Base-by-base conservation (phyloP, 2,888 invertebrate species). In the Chaitophorus viminalis region DNA sequence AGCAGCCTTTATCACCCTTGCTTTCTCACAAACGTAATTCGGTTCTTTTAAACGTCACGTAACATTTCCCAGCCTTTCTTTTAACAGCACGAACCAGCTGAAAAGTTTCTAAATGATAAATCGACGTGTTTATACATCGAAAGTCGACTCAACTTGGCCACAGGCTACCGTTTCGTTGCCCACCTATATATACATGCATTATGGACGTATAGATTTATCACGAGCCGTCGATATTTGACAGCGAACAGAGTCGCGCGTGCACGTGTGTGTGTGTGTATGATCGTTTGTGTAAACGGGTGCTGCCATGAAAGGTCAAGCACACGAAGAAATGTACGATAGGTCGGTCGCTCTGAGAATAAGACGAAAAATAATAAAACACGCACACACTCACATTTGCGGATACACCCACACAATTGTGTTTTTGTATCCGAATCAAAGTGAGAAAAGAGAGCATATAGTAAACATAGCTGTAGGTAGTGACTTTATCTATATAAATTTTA, bases 141-240 rank as follows among this genome's bases (percentile, higher is more conserved):
- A 18, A 60, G 60, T 60, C 60, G 21, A 21, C 21, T 60, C 11
- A 36, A 25, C n/a, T 60, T 8, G n/a, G n/a, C 79, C 65, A 65
- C 18, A 36, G 36, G 36, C 79, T 79, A 65, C 79, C n/a, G 79
- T 79, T 78, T 60, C 18, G 54, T 78, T 36, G 8, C 33, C 29
- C 33, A 14, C 29, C 5, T 29, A 77, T n/a, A 4, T 46, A 46
- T 3, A 3, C 21, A 5, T 11, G 52, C 52, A 31, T 36, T 54
- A 29, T 25, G 9, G 29, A 17, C 9, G 68, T 79, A 79, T 79
- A 79, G 36, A 79, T 79, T 65, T 65, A 79, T 79, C 79, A 79
- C 79, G 79, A 36, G 65, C 60, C 36, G 65, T 36, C 65, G 36
- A 36, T 14, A 65, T 65, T 65, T 79, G 79, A 79, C 79, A 65